Evolutionary conservation across 2,113 vertebrate species (phyloP).

Genomic region (Tetrax tetrax): DNA sequence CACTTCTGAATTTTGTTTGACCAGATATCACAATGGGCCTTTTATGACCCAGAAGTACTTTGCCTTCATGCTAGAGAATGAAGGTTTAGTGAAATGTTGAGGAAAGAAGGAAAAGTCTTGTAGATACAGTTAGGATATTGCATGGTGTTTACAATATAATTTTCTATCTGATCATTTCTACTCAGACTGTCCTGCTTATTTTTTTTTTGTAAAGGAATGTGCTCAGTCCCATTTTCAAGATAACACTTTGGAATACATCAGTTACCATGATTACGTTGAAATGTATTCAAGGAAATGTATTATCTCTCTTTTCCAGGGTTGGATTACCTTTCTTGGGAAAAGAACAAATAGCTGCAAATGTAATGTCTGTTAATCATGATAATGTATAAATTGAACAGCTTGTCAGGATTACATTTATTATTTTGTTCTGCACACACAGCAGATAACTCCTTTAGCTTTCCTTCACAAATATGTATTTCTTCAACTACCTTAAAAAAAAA

Average conservation of each 20-base stretch:
- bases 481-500: neutral
- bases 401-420: neutral
- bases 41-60: neutral
- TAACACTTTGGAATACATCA: constrained; percentile 32
- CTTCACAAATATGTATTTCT: neutral
- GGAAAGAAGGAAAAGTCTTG: constrained; percentile 12
- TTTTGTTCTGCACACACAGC: neutral
- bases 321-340: constrained; percentile 47
- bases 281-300: constrained; percentile 13
- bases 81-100: neutral
- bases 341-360: constrained; percentile 35
- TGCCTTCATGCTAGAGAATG: neutral
- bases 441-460: neutral
- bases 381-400: constrained; percentile 35
- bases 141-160: neutral
- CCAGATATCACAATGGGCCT: neutral
- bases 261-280: constrained; percentile 39
- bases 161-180: neutral
- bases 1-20: neutral
- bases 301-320: constrained; percentile 57
- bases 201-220: neutral
- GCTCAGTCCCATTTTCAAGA: neutral
- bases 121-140: neutral
- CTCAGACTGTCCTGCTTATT: neutral
- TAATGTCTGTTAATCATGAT: constrained; percentile 40